Percentiles rank a stretch among this genome's conserved stretches.
Evolutionary conservation across 2,888 invertebrate species (phyloP).

Genomic region (Macaria liturata): DNA sequence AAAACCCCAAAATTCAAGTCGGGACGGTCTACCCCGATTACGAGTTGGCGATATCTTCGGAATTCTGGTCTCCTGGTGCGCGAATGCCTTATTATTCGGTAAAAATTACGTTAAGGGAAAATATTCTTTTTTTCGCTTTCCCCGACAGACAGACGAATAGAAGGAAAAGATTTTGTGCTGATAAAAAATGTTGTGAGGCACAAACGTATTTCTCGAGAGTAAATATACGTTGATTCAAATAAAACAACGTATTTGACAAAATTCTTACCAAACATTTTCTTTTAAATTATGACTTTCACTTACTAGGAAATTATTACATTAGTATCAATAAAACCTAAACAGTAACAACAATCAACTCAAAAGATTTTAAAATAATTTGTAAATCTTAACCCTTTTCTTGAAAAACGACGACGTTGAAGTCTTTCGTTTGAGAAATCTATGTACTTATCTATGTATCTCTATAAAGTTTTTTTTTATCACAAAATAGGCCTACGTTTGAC

Average conservation of each 20-base stretch:
- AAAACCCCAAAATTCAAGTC: constrained; percentile 81
- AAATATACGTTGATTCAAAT: no score
- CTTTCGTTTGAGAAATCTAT: constrained; percentile 48
- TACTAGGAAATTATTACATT: no score
- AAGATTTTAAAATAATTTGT: no score
- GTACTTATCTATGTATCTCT: constrained; percentile 5
- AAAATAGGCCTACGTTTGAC: no score
- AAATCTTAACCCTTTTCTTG: constrained; percentile 13
- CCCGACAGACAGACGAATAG: neutral
- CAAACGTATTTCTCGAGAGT: no score
- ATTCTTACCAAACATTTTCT: no score
- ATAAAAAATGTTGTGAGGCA: neutral
- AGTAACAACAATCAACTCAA: no score
- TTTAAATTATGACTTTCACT: no score
- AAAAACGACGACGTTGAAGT: constrained; percentile 54
- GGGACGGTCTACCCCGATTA: constrained; percentile 69
- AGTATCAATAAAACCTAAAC: no score
- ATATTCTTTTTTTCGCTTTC: constrained; percentile 8
- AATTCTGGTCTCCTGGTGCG: constrained; percentile 70
- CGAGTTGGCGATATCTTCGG: constrained; percentile 77
- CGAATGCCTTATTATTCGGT: constrained; percentile 24
- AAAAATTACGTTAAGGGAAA: constrained; percentile 21
- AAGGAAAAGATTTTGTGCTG: neutral
- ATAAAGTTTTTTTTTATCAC: no score
- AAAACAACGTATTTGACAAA: no score